Evolutionary conservation across 2,888 invertebrate genomes (phyloP).

Genomic region (Ormyrus labotus): DNA sequence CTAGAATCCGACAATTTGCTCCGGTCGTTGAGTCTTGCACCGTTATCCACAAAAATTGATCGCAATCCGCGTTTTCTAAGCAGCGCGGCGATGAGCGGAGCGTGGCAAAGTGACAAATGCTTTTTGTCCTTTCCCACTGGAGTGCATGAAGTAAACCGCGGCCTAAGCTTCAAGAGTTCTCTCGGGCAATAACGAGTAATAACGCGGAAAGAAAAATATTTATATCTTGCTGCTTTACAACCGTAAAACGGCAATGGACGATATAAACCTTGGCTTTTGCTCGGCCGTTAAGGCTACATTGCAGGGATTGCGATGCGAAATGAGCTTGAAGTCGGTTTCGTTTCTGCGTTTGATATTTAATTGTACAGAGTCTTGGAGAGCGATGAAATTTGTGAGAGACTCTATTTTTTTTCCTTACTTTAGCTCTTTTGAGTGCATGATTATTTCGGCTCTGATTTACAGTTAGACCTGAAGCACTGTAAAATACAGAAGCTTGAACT

Average conservation of each 20-base stretch:
- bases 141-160: neutral
- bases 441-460: too few species aligned
- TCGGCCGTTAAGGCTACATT: slow-evolving; percentile 19
- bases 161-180: neutral
- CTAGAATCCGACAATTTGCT: neutral
- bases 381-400: too few species aligned
- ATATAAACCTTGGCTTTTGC: neutral
- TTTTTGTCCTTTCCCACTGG: slow-evolving; percentile 15
- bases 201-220: slow-evolving; percentile 39
- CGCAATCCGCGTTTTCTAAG: slow-evolving; percentile 4
- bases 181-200: slow-evolving; percentile 23
- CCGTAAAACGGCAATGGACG: slow-evolving; percentile 29
- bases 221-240: slow-evolving; percentile 18
- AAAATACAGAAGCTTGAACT: too few species aligned
- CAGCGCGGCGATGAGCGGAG: neutral
- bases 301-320: slow-evolving; percentile 3
- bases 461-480: too few species aligned
- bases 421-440: too few species aligned
- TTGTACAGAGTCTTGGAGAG: too few species aligned
- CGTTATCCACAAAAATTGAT: slow-evolving; percentile 27
- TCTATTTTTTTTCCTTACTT: too few species aligned
- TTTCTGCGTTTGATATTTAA: too few species aligned
- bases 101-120: slow-evolving; percentile 10
- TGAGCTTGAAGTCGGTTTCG: too few species aligned
- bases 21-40: slow-evolving; percentile 8